A percentile compares a stretch with the other conserved stretches of the same genome.
Conservation (phyloP, 2,888 invertebrate species). For the Trichopria drosophilae region DNA sequence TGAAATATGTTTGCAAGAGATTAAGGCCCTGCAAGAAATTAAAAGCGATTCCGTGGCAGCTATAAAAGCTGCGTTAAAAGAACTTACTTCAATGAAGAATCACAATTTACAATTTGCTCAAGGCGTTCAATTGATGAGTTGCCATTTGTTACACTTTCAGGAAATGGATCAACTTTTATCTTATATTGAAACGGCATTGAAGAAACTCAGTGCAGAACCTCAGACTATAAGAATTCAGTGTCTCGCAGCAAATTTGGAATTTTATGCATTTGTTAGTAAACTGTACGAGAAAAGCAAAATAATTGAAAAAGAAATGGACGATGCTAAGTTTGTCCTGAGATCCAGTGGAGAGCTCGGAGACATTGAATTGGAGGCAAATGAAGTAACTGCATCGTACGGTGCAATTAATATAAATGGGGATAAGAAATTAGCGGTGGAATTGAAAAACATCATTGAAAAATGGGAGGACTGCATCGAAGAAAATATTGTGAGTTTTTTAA, state of each 20-base stretch:
- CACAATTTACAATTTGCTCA: slow-evolving; percentile 37
- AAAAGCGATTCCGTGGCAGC: slow-evolving; percentile 39
- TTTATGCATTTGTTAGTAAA: slow-evolving; percentile 43
- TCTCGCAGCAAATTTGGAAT: slow-evolving; percentile 45
- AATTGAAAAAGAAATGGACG: slow-evolving; percentile 24
- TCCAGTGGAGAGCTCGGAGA: slow-evolving; percentile 13
- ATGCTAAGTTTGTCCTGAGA: slow-evolving; percentile 27
- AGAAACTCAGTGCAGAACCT: slow-evolving; percentile 29
- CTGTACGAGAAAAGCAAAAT: slow-evolving; percentile 33
- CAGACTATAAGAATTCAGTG: slow-evolving; percentile 30
- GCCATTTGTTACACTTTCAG: slow-evolving; percentile 41
- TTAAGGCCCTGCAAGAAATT: slow-evolving; percentile 39
- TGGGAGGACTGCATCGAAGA: slow-evolving; percentile 42
- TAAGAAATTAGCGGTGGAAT: slow-evolving; percentile 33
- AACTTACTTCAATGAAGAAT: slow-evolving; percentile 36
- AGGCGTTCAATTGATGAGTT: slow-evolving; percentile 44
- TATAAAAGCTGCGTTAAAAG: slow-evolving; percentile 40
- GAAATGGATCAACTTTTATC: slow-evolving; percentile 29
- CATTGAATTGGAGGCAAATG: slow-evolving; percentile 29
- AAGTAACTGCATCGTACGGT: slow-evolving; percentile 48
- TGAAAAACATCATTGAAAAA: slow-evolving; percentile 38
- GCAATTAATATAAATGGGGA: slow-evolving; percentile 49
- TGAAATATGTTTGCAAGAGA: slow-evolving; percentile 45
- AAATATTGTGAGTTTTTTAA: slow-evolving; percentile 39
- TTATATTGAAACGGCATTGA: slow-evolving; percentile 36